Conservation (phyloP, 1,140 invertebrate species). For the Drosophila truncata region DNA sequence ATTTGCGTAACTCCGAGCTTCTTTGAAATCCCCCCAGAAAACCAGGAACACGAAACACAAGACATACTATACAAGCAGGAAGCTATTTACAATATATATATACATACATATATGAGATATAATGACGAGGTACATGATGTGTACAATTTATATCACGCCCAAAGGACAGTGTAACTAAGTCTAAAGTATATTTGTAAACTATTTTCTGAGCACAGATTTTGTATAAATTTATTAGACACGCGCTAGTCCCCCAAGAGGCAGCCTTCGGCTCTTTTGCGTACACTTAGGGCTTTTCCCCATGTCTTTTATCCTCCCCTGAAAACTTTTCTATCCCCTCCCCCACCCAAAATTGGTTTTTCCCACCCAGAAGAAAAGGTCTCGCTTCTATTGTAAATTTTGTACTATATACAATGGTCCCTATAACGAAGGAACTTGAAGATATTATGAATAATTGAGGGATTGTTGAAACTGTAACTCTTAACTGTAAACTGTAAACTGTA, state of each 20-base stretch:
- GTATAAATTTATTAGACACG: conserved; percentile 77
- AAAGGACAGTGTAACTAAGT: conserved; percentile 81
- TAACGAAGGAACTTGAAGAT: conserved; percentile 42
- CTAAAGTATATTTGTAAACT: conserved; percentile 81
- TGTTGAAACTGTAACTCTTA: conserved; percentile 65
- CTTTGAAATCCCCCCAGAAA: conserved; percentile 43
- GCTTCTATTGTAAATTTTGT: conserved; percentile 82
- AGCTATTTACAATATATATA: conserved; percentile 53
- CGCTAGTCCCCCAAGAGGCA: conserved; percentile 56
- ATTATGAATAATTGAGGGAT: conserved; percentile 39
- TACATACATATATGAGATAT: conserved; percentile 27
- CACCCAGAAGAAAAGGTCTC: conserved; percentile 42
- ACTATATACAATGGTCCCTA: conserved; percentile 76
- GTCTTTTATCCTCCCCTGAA: not conserved
- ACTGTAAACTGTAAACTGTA: conserved; percentile 53
- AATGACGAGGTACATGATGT: conserved; percentile 33
- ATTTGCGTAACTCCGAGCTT: conserved; percentile 76
- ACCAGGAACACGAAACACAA: conserved; percentile 22
- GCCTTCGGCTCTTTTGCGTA: conserved; percentile 76
- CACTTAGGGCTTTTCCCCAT: conserved; percentile 55
- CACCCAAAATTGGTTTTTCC: conserved; percentile 24
- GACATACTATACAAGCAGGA: conserved; percentile 27
- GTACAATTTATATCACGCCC: conserved; percentile 71
- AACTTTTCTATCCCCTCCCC: conserved; percentile 10
- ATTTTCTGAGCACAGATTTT: conserved; percentile 83